Conservation (phyloP, 2,888 invertebrate species). For the Hypercompe scribonia region DNA sequence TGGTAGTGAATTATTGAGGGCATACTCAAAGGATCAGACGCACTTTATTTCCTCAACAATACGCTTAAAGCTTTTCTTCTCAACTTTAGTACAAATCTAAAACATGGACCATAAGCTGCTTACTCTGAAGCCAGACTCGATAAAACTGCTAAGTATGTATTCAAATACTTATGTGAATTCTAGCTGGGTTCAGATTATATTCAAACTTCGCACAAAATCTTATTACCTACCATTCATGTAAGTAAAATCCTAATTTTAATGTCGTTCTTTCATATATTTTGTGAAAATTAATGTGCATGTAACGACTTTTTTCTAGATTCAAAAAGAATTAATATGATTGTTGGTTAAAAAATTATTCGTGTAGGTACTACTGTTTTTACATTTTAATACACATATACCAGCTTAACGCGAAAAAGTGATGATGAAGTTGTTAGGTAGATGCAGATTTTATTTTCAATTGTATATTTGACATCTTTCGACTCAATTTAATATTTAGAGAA, state of each 20-base stretch:
- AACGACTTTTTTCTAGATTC: too few relatives aligned
- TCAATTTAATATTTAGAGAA: neutral
- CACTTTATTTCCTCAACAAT: neutral
- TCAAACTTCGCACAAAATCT: neutral
- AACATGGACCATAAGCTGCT: constrained; percentile 30
- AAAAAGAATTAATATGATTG: too few relatives aligned
- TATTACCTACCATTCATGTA: neutral
- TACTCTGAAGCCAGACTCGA: constrained; percentile 22
- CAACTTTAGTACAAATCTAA: constrained; percentile 4
- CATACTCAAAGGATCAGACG: neutral
- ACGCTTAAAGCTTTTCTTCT: constrained; percentile 2
- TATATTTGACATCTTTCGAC: neutral
- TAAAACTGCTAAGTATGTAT: constrained; percentile 13
- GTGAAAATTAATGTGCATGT: too few relatives aligned
- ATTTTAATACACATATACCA: too few relatives aligned
- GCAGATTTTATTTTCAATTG: too few relatives aligned
- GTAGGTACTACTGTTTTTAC: too few relatives aligned
- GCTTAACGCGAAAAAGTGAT: neutral
- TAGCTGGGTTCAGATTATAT: neutral
- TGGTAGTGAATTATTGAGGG: neutral
- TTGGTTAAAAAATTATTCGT: too few relatives aligned
- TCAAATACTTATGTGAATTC: neutral
- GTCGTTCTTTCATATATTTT: too few relatives aligned
- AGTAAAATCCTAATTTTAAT: neutral
- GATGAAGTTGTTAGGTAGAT: neutral